Percentiles rank a stretch among this genome's conserved stretches.
Evolutionary conservation across 2,888 invertebrate species (phyloP).

Genomic region (Troilus luridus): DNA sequence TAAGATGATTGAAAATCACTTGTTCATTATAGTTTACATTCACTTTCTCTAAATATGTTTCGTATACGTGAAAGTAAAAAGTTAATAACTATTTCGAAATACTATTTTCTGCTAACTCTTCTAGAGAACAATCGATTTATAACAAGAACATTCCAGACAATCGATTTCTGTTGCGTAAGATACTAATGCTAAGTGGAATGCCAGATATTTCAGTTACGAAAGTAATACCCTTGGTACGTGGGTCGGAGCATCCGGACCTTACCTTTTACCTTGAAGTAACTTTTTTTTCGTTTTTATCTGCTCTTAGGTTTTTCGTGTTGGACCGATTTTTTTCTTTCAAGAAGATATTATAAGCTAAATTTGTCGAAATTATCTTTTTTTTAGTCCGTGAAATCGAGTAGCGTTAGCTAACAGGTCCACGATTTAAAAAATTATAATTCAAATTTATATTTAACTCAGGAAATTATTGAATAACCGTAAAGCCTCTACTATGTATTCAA

Average conservation of each 20-base stretch:
- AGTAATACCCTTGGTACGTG: not conserved
- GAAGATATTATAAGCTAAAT: too few relatives aligned
- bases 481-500: too few relatives aligned
- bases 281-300: not conserved
- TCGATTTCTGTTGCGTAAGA: not conserved
- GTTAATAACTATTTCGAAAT: not conserved
- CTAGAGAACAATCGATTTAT: not conserved
- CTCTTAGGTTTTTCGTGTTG: not conserved
- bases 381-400: too few relatives aligned
- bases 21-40: not conserved
- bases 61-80: not conserved
- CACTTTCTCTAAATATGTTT: constrained; percentile 3
- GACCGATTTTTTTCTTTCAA: too few relatives aligned
- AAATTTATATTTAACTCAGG: too few relatives aligned
- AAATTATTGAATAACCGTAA: too few relatives aligned
- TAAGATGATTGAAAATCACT: too few relatives aligned
- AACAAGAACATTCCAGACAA: constrained; percentile 2
- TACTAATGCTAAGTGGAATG: not conserved
- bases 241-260: not conserved
- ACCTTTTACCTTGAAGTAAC: not conserved
- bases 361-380: too few relatives aligned
- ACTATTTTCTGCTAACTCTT: not conserved
- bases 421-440: too few relatives aligned
- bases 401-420: too few relatives aligned
- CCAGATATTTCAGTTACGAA: constrained; percentile 11